Base-by-base conservation (phyloP, 2,797 vertebrate genomes). In the Enteromius anoplus region DNA sequence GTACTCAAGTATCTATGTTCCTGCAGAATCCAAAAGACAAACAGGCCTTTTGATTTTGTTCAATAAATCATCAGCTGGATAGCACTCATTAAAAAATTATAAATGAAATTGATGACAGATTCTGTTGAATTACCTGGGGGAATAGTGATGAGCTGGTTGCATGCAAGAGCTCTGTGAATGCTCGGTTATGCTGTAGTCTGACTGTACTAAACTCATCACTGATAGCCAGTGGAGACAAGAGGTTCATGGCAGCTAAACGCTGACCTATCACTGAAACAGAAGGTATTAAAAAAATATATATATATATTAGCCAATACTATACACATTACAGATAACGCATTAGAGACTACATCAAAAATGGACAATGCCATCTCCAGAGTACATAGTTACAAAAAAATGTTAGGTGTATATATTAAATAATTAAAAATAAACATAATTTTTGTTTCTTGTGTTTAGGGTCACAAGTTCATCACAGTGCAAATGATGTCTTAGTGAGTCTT, bases 171-270 rank as follows among this genome's bases (percentile, higher is more conserved):
- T 99, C 96, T 6, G 96, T 93, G 88, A 99, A 97, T 55, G 98
- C 98, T 83, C 95, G 93, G 88, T 97, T 98, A 92, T 99, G 97
- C 85, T 99, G 98, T 1, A 98, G 93, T 85, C 98, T 93, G 85
- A 99, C 88, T 0, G 97, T 97, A 91, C 97, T 98, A 89, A 99
- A 99, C 91, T 99, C 98, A 82, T 99, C 97, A 21, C 96, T 97
- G 87, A 98, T 93, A 26, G 97, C 96, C 89, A 98, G 93, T 37
- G 98, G 96, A 2, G 97, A 98, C 60, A 99, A 94, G 58, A 99
- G 93, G 78, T 97, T 97, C 92, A 98, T 96, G 71, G 94, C 92
- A 42, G 96, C 96, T 87, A 99, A 95, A 70, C 93, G 97, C 87
- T 97, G 96, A 32, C 97, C 97, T 71, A 95, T 95, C 37, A 94